A percentile compares a stretch with the other conserved stretches of the same genome.
Conservation (phyloP, 2,888 invertebrate genomes). For the Monochamus alternatus region DNA sequence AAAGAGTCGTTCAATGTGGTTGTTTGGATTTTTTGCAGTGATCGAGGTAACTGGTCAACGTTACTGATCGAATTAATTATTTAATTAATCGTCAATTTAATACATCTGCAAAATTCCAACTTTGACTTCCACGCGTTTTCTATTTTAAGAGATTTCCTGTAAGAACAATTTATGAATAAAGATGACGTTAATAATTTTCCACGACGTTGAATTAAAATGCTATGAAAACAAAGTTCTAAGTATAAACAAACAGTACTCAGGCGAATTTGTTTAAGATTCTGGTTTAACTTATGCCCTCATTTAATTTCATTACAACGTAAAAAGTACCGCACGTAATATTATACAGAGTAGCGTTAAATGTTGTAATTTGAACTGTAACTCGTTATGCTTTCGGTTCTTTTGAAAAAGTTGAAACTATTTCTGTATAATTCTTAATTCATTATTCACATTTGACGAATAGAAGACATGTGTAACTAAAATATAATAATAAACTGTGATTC, state of each 20-base stretch:
- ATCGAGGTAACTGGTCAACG: too few relatives aligned
- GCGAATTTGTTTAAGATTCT: constrained; percentile 4
- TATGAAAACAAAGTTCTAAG: constrained; percentile 2
- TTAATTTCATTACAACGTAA: neutral
- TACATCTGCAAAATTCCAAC: too few relatives aligned
- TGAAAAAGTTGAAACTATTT: neutral
- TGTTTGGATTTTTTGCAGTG: too few relatives aligned
- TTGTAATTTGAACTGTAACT: neutral
- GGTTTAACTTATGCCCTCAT: neutral
- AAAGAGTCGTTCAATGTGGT: too few relatives aligned
- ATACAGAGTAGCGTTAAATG: neutral
- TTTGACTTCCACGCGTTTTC: too few relatives aligned
- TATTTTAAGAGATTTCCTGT: neutral
- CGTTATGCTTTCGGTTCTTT: neutral
- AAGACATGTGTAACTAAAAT: constrained; percentile 16
- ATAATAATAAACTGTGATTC: constrained; percentile 18
- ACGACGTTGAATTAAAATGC: constrained; percentile 3
- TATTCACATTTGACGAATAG: constrained; percentile 10
- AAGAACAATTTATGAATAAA: neutral
- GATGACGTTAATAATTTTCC: constrained; percentile 4
- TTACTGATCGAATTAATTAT: too few relatives aligned
- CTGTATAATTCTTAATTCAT: neutral
- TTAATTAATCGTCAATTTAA: too few relatives aligned
- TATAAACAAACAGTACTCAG: neutral
- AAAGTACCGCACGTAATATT: neutral